Percentiles rank a stretch among this genome's conserved stretches.
Evolutionary conservation across 2,888 invertebrate genomes (phyloP).

Genomic region (Cryptocheilus praepositus): DNA sequence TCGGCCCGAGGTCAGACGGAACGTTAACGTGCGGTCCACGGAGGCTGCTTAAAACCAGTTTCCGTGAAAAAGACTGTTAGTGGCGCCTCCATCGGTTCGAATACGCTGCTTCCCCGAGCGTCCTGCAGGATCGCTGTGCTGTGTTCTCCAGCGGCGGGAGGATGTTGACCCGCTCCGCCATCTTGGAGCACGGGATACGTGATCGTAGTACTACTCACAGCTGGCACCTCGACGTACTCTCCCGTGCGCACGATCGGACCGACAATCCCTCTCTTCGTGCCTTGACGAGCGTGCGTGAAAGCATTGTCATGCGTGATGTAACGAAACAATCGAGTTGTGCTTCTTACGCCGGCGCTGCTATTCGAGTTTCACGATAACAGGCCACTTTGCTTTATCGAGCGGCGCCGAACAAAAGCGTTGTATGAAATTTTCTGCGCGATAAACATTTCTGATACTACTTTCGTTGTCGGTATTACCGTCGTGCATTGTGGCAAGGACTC

Average conservation of each 20-base stretch:
- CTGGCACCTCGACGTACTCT: conserved; percentile 48
- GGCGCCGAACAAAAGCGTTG: too few species aligned
- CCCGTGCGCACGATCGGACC: conserved; percentile 24
- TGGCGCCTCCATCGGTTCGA: conserved; percentile 44
- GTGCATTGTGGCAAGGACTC: too few species aligned
- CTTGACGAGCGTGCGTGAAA: too few species aligned
- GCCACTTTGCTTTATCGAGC: too few species aligned
- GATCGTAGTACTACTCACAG: conserved; percentile 70
- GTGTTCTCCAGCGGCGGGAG: conserved; percentile 66
- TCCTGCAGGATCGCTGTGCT: conserved; percentile 66
- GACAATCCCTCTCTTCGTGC: too few species aligned
- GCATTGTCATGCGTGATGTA: too few species aligned
- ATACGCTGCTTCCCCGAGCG: conserved; percentile 43
- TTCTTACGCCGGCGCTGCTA: too few species aligned
- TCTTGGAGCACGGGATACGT: conserved; percentile 65
- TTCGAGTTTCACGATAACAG: too few species aligned
- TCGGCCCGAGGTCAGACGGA: conserved; percentile 53
- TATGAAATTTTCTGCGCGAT: too few species aligned
- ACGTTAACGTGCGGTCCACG: conserved; percentile 48
- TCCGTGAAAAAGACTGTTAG: conserved; percentile 49
- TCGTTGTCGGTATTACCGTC: too few species aligned
- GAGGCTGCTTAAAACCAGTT: conserved; percentile 58
- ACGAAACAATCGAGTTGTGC: too few species aligned
- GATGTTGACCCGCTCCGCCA: conserved; percentile 75
- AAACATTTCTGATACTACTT: too few species aligned